These are phyloP conservation scores for Aldabrachelys gigantea DNA, from an alignment of 2,113 vertebrate species.

Conservation along the genomic window DNA sequence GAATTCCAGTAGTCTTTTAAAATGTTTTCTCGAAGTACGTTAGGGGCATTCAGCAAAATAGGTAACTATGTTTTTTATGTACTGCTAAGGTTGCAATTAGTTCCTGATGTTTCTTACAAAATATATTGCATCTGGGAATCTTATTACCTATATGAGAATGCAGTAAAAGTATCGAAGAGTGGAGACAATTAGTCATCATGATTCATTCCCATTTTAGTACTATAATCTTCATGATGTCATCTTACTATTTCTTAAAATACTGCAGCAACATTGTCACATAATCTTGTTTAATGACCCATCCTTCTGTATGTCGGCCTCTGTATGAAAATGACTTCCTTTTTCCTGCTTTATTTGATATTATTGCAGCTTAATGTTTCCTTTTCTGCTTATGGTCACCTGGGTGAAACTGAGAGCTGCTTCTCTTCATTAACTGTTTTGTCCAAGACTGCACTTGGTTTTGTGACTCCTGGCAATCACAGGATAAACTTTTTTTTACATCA, in stretches of 20 bases:
- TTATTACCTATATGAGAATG: not conserved
- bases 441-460: not conserved
- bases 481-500: not conserved
- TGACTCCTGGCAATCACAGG: not conserved
- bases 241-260: slow-evolving; percentile 23
- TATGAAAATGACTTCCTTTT: slow-evolving; percentile 56
- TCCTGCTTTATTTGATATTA: slow-evolving; percentile 49
- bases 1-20: not conserved
- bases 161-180: not conserved
- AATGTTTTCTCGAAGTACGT: not conserved
- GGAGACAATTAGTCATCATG: not conserved
- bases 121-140: accelerated
- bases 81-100: not conserved
- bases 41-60: not conserved
- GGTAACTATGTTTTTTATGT: not conserved
- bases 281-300: slow-evolving; percentile 47
- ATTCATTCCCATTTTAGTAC: slow-evolving; percentile 34
- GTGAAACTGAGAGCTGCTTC: not conserved
- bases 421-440: slow-evolving; percentile 8
- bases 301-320: not conserved
- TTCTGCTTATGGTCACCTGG: slow-evolving; percentile 55
- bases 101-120: accelerated
- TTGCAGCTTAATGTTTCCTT: slow-evolving; percentile 54
- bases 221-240: slow-evolving; percentile 17
- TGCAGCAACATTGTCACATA: slow-evolving; percentile 3